Conservation (phyloP, 2,113 vertebrate species). For the Macquaria ambigua region DNA sequence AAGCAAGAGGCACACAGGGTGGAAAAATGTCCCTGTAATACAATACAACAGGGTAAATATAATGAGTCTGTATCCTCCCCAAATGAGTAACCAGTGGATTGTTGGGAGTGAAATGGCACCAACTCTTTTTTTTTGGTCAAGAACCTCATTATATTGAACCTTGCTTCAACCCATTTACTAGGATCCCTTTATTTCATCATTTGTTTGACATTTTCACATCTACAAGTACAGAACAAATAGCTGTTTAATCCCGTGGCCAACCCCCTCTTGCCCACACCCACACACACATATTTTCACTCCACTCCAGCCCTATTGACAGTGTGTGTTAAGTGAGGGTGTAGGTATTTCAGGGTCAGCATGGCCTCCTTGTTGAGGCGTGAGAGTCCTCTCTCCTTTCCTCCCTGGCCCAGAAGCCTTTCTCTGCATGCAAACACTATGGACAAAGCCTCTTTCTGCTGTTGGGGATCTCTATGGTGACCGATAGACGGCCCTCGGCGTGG, state of each 20-base stretch:
- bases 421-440: constrained; percentile 63
- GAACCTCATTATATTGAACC: not conserved
- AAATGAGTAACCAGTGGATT: not conserved
- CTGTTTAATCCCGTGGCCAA: constrained; percentile 25
- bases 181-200: not conserved
- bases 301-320: constrained; percentile 4
- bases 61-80: not conserved
- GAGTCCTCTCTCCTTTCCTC: constrained; percentile 66
- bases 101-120: not conserved
- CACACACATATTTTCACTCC: not conserved
- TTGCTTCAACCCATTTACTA: not conserved
- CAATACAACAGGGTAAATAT: too few species aligned
- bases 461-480: constrained; percentile 71
- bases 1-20: not conserved
- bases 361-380: constrained; percentile 64
- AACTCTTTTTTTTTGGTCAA: not conserved
- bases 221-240: constrained; percentile 28
- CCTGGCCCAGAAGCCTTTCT: constrained; percentile 53
- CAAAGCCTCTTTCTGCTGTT: constrained; percentile 73
- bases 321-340: constrained; percentile 25
- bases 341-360: constrained; percentile 67
- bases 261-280: not conserved
- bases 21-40: not conserved
- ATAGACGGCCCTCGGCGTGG: constrained; percentile 19
- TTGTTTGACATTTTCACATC: constrained; percentile 46